Base-by-base conservation (phyloP, 1,140 invertebrate genomes). In the Mactra quadrangularis region DNA sequence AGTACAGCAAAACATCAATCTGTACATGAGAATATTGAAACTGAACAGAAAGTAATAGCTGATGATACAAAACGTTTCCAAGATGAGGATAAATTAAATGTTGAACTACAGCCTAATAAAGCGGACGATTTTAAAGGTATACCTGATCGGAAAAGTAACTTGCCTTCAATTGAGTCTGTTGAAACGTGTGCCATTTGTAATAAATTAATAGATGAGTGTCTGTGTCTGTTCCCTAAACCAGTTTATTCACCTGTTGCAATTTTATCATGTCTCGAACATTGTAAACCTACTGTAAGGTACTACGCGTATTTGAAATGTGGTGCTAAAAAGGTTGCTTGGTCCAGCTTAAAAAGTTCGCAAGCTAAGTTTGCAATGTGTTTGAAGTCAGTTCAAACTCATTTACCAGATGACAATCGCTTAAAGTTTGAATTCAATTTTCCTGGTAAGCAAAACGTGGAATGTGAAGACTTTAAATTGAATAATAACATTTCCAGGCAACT, bases 281-380 rank as follows among this genome's bases (percentile, higher is more conserved):
- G 27, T 17, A 75, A 59, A 59, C 53, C 71, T 25, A 2, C 1
- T 38, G 15, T 75, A 7, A 57, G 35, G 35, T 59, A 53, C 25
- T n/a, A 59, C 13, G 38, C 53, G 45, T 75, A 59, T 31, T 31
- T 45, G 35, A 57, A 25, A 45, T 38, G 57, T n/a, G 27, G 35
- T 75, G 71, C 31, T 1, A 75, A 75, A 75, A 35, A 57, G 35
- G 41, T 77, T n/a, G 35, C 35, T 19, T 77, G 74, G 74, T 22
- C 50, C 11, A 50, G 0, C 19, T 38, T 77, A 13, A 62, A 62
- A 64, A 64, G 74, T 64, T n/a, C 38, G n/a, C 74, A 77, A 77
- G 74, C 45, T 6, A 1, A 15, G 19, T 70, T 70, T 41, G 45
- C 45, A 3, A 70, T 45, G 45, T 35, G 50, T 25, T 33, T 70